A percentile compares a stretch with the other conserved stretches of the same genome.
phyloP scores from a whole-genome alignment of 2,113 vertebrate genomes.

The Lamprologus lemairii region DNA sequence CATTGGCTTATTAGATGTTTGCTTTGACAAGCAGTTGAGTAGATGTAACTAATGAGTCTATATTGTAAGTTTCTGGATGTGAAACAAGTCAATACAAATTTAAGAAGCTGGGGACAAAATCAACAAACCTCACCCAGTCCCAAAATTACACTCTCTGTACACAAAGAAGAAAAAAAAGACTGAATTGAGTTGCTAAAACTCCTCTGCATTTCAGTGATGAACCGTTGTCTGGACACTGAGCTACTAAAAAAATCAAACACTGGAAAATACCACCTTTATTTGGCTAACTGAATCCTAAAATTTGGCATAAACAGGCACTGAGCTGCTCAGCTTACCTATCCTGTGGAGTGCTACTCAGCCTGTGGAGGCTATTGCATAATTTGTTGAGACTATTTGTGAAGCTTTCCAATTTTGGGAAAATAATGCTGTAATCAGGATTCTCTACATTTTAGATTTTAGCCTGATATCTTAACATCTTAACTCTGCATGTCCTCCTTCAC shows the following conservation, averaged over 20 bases:
- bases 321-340: not conserved
- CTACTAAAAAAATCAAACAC: not conserved
- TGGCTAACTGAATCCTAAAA: not conserved
- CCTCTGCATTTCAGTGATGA: not conserved
- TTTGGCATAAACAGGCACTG: not conserved
- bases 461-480: not conserved
- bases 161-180: not conserved
- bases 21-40: not conserved
- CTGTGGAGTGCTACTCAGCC: not conserved
- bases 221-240: not conserved
- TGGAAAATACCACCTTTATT: not conserved
- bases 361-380: not conserved
- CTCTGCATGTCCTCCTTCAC: not conserved
- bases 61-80: not conserved
- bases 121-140: not conserved
- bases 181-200: not conserved
- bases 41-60: not conserved
- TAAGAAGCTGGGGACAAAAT: not conserved
- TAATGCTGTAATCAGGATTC: not conserved
- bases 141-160: not conserved
- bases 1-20: not conserved
- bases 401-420: not conserved
- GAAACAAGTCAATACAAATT: not conserved
- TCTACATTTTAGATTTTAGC: not conserved
- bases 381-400: not conserved